phyloP scores from a whole-genome alignment of 2,113 vertebrate genomes.

The Coptodon rendalli region DNA sequence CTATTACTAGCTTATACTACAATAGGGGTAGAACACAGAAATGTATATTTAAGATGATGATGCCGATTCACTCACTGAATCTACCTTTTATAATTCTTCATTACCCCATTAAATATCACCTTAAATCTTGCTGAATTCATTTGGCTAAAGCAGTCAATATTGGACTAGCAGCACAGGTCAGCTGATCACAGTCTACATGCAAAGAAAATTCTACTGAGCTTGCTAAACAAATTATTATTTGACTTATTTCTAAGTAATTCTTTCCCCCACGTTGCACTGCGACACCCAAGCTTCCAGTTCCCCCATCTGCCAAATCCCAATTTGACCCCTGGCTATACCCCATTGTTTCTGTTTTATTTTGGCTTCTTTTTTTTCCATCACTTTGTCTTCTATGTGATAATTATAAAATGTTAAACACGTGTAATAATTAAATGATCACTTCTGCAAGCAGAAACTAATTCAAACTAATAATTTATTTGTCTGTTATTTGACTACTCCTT shows the following conservation, averaged over 20 bases:
- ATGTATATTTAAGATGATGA: neutral
- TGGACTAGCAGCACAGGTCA: neutral
- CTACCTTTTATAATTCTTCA: neutral
- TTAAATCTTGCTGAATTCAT: neutral
- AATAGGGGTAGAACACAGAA: neutral
- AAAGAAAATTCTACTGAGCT: neutral
- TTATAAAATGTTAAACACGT: neutral
- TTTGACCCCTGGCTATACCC: neutral
- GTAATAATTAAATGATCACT: neutral
- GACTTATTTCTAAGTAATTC: neutral
- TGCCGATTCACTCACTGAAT: neutral
- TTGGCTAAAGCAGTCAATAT: neutral
- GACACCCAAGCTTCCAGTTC: neutral
- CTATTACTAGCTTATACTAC: neutral
- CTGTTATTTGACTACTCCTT: neutral
- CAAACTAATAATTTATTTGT: constrained; percentile 6
- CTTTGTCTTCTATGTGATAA: neutral
- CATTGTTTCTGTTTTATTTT: neutral
- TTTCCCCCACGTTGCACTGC: neutral
- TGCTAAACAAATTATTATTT: neutral
- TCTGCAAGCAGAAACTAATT: neutral
- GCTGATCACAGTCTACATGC: neutral
- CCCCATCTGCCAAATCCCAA: neutral
- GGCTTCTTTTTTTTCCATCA: neutral
- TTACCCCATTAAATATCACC: neutral